A percentile compares a stretch with the other conserved stretches of the same genome.
Conservation (phyloP, 1,140 invertebrate species). For the Trichogramma pretiosum region DNA sequence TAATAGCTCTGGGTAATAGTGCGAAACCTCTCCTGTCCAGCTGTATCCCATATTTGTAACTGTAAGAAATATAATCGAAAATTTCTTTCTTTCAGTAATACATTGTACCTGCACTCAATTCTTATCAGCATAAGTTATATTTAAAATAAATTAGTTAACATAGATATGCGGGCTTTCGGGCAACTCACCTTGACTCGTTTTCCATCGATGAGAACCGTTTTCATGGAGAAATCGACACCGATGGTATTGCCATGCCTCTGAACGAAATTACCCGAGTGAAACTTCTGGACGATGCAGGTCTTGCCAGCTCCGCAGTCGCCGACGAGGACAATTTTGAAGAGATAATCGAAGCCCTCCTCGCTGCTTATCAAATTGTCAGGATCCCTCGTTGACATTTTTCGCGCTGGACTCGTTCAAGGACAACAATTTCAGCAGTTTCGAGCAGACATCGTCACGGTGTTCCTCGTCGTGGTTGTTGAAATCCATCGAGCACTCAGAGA, state of each 20-base stretch:
- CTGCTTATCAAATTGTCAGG: conserved; percentile 50
- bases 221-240: conserved; percentile 95
- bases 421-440: too few relatives aligned
- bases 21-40: conserved; percentile 84
- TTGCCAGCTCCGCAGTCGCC: conserved; percentile 79
- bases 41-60: conserved; percentile 92
- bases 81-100: too few relatives aligned
- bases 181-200: conserved; percentile 85
- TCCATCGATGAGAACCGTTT: conserved; percentile 83
- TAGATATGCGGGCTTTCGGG: too few relatives aligned
- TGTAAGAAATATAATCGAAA: conserved; percentile 38
- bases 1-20: conserved; percentile 93
- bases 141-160: too few relatives aligned
- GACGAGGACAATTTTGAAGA: conserved; percentile 77
- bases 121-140: too few relatives aligned
- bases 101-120: too few relatives aligned
- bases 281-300: conserved; percentile 82
- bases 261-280: conserved; percentile 87
- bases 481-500: too few relatives aligned
- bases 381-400: conserved; percentile 48
- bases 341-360: conserved; percentile 62
- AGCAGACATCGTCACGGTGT: too few relatives aligned
- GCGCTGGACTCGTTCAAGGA: background rate
- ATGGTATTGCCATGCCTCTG: conserved; percentile 91
- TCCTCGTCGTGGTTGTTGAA: too few relatives aligned